Percentiles rank a stretch among this genome's conserved stretches.
phyloP scores from a whole-genome alignment of 2,113 vertebrate genomes.

The Hucho hucho region DNA sequence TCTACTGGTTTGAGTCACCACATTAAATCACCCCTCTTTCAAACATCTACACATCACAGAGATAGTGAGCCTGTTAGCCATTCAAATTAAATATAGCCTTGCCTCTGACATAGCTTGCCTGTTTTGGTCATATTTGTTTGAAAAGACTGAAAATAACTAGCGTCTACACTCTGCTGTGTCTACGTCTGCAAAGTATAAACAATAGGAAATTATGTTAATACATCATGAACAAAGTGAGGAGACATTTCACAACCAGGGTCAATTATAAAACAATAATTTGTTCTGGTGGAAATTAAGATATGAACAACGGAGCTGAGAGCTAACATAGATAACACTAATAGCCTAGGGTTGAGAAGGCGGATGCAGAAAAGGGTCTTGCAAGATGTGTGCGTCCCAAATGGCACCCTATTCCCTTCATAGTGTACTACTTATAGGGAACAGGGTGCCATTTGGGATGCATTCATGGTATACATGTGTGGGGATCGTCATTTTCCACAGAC shows the following conservation, averaged over 20 bases:
- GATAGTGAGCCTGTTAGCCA: not conserved
- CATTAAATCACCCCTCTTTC: not conserved
- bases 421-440: too few species aligned
- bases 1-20: not conserved
- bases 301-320: not conserved
- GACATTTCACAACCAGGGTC: not conserved
- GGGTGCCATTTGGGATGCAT: too few species aligned
- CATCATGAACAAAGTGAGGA: conserved; percentile 6
- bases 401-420: too few species aligned
- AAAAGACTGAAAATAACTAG: not conserved
- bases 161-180: not conserved
- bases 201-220: conserved; percentile 22
- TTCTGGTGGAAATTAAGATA: conserved; percentile 16
- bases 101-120: not conserved
- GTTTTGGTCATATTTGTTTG: conserved; percentile 17
- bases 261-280: conserved; percentile 5
- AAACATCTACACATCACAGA: not conserved
- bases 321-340: conserved; percentile 7
- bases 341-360: not conserved
- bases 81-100: conserved; percentile 22
- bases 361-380: not conserved
- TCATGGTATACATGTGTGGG: not conserved
- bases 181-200: conserved; percentile 16
- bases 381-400: not conserved
- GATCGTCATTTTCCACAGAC: not conserved